Percentiles rank a stretch among this genome's conserved stretches.
Conservation (phyloP, 2,113 vertebrate species). For the Columba livia region DNA sequence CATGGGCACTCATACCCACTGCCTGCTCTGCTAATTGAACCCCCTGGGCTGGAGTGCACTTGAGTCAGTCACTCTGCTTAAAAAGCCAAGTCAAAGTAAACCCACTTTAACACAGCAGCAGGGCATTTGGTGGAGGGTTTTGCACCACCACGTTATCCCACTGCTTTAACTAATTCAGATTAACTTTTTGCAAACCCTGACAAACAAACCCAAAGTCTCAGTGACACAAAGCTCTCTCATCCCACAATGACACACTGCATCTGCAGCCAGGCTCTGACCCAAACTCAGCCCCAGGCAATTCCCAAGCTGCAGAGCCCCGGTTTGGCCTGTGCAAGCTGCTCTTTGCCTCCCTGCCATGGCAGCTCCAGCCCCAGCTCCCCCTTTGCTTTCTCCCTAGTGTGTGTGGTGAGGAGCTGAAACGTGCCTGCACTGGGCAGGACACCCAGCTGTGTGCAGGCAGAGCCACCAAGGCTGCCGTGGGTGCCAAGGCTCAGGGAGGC, state of each 20-base stretch:
- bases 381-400: fast-evolving
- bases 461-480: fast-evolving
- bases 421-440: not conserved
- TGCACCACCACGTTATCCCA: not conserved
- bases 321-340: not conserved
- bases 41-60: not conserved
- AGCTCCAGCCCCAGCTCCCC: not conserved
- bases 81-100: not conserved
- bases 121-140: not conserved
- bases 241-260: not conserved
- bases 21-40: not conserved
- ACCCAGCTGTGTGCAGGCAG: not conserved
- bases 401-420: not conserved
- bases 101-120: not conserved
- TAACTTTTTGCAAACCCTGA: not conserved
- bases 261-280: not conserved
- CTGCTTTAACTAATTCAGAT: not conserved
- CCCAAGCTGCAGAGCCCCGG: not conserved
- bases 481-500: fast-evolving
- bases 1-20: not conserved
- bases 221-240: not conserved
- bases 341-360: not conserved
- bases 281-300: not conserved
- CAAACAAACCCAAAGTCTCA: not conserved
- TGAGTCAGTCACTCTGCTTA: not conserved